Evolutionary conservation across 2,797 vertebrate genomes (phyloP).

Genomic region (Aldrovandia affinis): DNA sequence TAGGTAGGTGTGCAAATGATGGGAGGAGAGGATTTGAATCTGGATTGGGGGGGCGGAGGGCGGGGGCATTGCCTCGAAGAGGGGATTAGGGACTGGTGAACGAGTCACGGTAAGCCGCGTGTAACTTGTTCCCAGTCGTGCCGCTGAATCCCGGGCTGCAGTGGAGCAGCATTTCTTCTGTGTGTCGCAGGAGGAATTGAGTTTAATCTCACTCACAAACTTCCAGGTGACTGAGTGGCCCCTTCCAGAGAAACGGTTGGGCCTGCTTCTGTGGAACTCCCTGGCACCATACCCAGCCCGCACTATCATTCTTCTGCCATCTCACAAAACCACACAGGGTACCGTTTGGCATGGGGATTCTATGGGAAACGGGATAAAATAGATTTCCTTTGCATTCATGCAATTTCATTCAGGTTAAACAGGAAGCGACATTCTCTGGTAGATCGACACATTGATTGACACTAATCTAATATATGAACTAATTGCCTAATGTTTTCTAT

Average conservation of each 20-base stretch:
- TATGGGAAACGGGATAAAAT: not conserved
- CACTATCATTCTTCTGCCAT: too few species aligned
- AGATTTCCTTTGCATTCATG: not conserved
- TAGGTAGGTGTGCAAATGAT: not conserved
- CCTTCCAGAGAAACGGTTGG: not conserved
- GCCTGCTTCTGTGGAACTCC: too few species aligned
- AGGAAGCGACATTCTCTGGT: not conserved
- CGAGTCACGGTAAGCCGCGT: not conserved
- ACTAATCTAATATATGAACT: not conserved
- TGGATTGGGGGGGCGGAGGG: not conserved
- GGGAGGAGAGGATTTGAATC: not conserved
- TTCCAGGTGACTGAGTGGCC: not conserved
- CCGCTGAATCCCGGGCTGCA: not conserved
- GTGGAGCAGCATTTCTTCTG: not conserved
- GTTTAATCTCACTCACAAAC: not conserved
- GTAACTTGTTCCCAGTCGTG: not conserved
- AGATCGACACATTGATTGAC: not conserved
- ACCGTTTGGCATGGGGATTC: not conserved
- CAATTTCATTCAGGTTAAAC: not conserved
- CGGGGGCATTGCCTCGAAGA: not conserved
- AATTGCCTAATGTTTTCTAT: not conserved
- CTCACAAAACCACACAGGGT: too few species aligned
- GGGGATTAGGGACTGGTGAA: constrained; percentile 28
- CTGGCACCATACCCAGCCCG: not conserved
- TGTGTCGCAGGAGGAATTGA: not conserved